phyloP scores from a whole-genome alignment of 2,888 invertebrate genomes.

The Ecdyonurus torrentis region DNA sequence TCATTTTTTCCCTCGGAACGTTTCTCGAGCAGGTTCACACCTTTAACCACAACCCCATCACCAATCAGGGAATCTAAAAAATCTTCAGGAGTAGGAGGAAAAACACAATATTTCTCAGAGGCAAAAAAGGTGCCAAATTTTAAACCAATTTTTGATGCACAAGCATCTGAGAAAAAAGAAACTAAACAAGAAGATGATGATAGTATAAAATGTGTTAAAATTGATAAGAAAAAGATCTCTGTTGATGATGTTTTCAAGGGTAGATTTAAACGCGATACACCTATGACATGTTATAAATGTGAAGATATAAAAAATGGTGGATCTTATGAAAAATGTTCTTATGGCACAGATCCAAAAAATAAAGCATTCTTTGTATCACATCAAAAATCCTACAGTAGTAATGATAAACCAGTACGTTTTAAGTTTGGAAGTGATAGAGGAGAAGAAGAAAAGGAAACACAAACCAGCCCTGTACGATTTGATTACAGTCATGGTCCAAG shows the following conservation, averaged over 20 bases:
- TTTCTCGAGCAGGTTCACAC: not conserved
- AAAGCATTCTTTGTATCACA: slow-evolving; percentile 18
- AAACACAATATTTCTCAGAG: not conserved
- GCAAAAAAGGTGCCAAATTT: not conserved
- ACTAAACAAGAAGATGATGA: not conserved
- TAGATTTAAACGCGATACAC: slow-evolving; percentile 22
- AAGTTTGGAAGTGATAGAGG: not conserved
- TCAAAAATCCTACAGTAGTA: slow-evolving; percentile 11
- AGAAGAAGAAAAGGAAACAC: not conserved
- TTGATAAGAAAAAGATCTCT: slow-evolving; percentile 17
- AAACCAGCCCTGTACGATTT: not conserved
- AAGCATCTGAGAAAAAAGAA: not conserved
- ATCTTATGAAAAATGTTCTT: slow-evolving; percentile 63
- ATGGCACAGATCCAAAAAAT: slow-evolving; percentile 43
- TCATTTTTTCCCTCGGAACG: not conserved
- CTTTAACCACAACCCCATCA: not conserved
- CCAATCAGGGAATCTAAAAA: not conserved
- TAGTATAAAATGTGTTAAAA: slow-evolving; percentile 16
- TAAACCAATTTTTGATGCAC: not conserved
- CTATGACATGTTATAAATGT: slow-evolving; percentile 37
- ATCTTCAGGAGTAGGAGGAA: not conserved
- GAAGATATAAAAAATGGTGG: slow-evolving; percentile 57
- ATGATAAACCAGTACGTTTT: not conserved
- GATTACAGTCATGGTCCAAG: not conserved
- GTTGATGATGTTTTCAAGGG: slow-evolving; percentile 18